These are phyloP conservation scores for Poecile atricapillus DNA, from an alignment of 2,113 vertebrate species.

Conservation along the genomic window DNA sequence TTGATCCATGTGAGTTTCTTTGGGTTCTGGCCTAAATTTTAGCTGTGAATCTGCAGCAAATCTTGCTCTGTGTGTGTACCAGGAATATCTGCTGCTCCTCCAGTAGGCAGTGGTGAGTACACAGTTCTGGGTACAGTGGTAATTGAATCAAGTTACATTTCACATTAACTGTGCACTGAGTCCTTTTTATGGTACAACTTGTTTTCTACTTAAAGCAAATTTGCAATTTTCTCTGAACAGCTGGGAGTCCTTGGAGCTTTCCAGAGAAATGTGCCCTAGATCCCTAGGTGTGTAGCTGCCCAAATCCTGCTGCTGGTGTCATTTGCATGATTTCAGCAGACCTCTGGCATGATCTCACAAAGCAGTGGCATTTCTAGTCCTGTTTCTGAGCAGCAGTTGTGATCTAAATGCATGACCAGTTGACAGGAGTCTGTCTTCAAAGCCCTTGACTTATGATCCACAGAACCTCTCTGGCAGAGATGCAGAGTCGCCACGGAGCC, in stretches of 20 bases:
- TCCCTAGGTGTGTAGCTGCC: neutral
- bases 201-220: neutral
- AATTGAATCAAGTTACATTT: neutral
- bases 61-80: neutral
- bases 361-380: neutral
- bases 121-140: neutral
- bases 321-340: neutral
- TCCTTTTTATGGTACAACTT: neutral
- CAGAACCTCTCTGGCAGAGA: slow-evolving; percentile 85
- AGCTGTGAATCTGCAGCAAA: neutral
- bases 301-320: neutral
- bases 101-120: neutral
- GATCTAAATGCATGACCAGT: neutral
- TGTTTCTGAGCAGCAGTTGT: neutral
- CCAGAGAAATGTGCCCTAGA: neutral
- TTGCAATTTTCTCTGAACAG: neutral
- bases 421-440: neutral
- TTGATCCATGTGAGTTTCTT: neutral
- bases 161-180: neutral
- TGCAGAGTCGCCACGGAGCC: slow-evolving; percentile 86
- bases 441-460: neutral
- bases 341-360: neutral
- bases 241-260: neutral
- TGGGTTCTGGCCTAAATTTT: neutral
- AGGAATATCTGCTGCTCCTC: neutral